A percentile compares a stretch with the other conserved stretches of the same genome.
Evolutionary conservation across 2,888 invertebrate species (phyloP).

Genomic region (Aporophyla lueneburgensis): DNA sequence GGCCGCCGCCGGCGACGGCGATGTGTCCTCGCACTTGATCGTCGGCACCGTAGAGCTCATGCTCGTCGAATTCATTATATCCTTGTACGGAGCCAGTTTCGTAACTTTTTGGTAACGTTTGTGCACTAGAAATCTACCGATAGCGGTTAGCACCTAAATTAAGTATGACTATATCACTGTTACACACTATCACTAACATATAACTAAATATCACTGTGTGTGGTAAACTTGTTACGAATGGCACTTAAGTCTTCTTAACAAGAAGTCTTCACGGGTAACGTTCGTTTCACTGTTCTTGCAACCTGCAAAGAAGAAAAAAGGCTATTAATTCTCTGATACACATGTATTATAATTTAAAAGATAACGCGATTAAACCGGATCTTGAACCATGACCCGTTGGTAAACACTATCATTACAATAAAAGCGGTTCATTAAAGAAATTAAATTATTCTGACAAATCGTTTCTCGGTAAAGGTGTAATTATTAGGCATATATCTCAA

Average conservation of each 20-base stretch:
- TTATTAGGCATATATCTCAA: slow-evolving; percentile 41
- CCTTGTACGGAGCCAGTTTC: slow-evolving; percentile 90
- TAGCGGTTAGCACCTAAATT: slow-evolving; percentile 81
- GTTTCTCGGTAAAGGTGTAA: slow-evolving; percentile 35
- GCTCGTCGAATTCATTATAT: slow-evolving; percentile 90
- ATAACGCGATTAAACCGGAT: slow-evolving; percentile 60
- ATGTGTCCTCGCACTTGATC: slow-evolving; percentile 88
- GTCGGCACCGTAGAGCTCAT: slow-evolving; percentile 89
- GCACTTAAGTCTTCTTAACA: slow-evolving; percentile 86
- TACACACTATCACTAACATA: slow-evolving; percentile 85
- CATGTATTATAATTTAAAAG: slow-evolving; percentile 35
- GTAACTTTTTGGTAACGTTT: slow-evolving; percentile 88
- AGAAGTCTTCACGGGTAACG: slow-evolving; percentile 88
- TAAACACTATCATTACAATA: slow-evolving; percentile 58
- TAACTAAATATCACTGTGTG: slow-evolving; percentile 88
- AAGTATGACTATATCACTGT: slow-evolving; percentile 84
- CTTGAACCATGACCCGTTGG: slow-evolving; percentile 62
- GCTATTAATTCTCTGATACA: slow-evolving; percentile 43
- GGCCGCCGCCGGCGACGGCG: slow-evolving; percentile 83
- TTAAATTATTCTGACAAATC: slow-evolving; percentile 50
- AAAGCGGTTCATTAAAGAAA: slow-evolving; percentile 56
- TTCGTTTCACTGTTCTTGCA: slow-evolving; percentile 70
- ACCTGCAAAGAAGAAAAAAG: slow-evolving; percentile 78
- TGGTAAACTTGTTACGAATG: slow-evolving; percentile 90
- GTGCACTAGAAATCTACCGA: slow-evolving; percentile 80